Conservation (phyloP, 2,797 vertebrate species). For the Loriculus beryllinus region DNA sequence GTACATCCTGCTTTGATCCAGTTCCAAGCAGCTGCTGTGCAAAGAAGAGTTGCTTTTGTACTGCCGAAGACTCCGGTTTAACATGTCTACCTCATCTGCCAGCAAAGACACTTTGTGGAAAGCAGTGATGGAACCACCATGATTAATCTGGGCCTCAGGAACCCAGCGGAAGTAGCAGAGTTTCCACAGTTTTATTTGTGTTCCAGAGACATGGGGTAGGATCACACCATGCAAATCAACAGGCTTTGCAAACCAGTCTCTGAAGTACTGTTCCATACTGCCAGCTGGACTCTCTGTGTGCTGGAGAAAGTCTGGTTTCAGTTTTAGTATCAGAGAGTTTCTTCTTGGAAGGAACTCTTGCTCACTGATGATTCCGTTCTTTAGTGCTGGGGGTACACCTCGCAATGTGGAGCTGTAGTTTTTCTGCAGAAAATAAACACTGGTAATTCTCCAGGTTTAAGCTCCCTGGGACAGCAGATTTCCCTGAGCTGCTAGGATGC, state of each 20-base stretch:
- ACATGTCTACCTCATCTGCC: constrained; percentile 88
- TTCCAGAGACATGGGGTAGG: constrained; percentile 84
- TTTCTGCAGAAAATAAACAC: constrained; percentile 76
- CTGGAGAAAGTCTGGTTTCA: constrained; percentile 79
- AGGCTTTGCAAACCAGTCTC: constrained; percentile 87
- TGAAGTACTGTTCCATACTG: constrained; percentile 84
- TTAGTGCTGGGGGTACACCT: constrained; percentile 77
- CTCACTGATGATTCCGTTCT: constrained; percentile 80
- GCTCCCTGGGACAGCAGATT: neutral
- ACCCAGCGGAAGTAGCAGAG: constrained; percentile 97
- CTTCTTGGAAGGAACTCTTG: constrained; percentile 82
- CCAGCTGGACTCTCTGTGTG: constrained; percentile 69
- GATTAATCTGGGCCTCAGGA: constrained; percentile 89
- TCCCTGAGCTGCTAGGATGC: neutral
- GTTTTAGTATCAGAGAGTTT: constrained; percentile 84
- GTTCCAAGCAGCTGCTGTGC: constrained; percentile 52
- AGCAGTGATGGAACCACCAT: constrained; percentile 84
- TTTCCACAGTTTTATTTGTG: constrained; percentile 90
- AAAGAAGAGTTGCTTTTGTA: constrained; percentile 69
- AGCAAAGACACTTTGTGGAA: constrained; percentile 89
- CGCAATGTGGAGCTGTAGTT: constrained; percentile 89
- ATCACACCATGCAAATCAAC: constrained; percentile 85
- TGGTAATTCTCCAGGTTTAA: neutral
- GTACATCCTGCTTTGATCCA: constrained; percentile 85
- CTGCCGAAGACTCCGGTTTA: constrained; percentile 84